Evolutionary conservation across 2,797 vertebrate species (phyloP).

Genomic region (Coranthus polyacanthus): DNA sequence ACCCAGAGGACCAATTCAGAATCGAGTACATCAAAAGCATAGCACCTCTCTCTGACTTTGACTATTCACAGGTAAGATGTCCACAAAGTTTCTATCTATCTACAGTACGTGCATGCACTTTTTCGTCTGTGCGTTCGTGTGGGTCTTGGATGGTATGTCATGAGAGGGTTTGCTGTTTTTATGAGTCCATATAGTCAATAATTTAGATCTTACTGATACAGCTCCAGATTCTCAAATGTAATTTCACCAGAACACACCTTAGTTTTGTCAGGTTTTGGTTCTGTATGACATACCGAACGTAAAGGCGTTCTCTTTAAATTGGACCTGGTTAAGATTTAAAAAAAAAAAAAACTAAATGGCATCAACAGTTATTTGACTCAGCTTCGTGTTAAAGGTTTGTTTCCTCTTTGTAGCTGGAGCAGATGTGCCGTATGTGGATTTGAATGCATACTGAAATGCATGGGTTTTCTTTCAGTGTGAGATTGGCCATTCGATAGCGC

Average conservation of each 20-base stretch:
- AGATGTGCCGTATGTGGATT: conserved; percentile 34
- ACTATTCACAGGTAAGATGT: conserved; percentile 95
- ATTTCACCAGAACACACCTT: conserved; percentile 3
- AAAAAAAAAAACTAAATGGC: too few relatives aligned
- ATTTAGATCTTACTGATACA: conserved; percentile 26
- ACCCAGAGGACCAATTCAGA: conserved; percentile 97
- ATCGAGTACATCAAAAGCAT: conserved; percentile 99
- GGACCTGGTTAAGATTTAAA: conserved; percentile 11
- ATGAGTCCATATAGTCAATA: conserved; percentile 4
- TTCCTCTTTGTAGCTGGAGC: background rate
- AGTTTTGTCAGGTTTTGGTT: background rate
- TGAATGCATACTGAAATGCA: conserved; percentile 49
- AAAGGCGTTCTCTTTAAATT: background rate
- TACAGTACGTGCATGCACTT: conserved; percentile 4
- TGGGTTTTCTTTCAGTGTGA: conserved; percentile 49
- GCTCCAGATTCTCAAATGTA: conserved; percentile 18
- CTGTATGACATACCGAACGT: conserved; percentile 8
- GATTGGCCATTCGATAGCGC: conserved; percentile 60
- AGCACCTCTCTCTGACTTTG: conserved; percentile 97
- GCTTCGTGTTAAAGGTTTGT: conserved; percentile 11
- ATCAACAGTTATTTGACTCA: conserved; percentile 15
- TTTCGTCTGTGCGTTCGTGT: conserved; percentile 12
- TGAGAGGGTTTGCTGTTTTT: conserved; percentile 27
- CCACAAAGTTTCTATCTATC: conserved; percentile 2
- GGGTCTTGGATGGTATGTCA: conserved; percentile 40